Evolutionary conservation across 2,888 invertebrate genomes (phyloP).

Genomic region (Strigamia crassipes): DNA sequence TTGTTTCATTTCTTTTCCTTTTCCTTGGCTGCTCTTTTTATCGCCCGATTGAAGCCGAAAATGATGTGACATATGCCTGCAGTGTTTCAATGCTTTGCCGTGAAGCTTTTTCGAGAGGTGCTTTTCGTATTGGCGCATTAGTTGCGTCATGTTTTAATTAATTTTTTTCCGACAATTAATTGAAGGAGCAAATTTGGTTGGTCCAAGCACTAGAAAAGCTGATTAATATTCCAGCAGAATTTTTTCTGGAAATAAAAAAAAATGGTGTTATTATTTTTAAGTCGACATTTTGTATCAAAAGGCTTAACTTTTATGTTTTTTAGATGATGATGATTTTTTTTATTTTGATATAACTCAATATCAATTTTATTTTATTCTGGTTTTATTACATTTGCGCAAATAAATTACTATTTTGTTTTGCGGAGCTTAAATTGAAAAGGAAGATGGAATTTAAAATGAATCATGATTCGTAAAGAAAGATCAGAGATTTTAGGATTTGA

Average conservation of each 20-base stretch:
- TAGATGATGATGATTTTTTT: too few species aligned
- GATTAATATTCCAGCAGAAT: too few species aligned
- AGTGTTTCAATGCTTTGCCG: not conserved
- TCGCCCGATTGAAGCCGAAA: conserved; percentile 27
- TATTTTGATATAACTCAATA: too few species aligned
- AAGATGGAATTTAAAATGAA: not conserved
- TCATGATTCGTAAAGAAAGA: not conserved
- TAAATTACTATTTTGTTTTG: too few species aligned
- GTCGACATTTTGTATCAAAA: too few species aligned
- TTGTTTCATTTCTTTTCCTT: conserved; percentile 2
- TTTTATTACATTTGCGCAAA: too few species aligned
- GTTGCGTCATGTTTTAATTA: not conserved
- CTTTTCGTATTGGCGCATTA: not conserved
- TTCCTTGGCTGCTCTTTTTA: conserved; percentile 40
- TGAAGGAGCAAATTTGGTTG: not conserved
- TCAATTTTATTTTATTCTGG: too few species aligned
- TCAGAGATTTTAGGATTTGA: not conserved
- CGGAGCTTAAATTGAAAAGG: not conserved
- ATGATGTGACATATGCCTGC: conserved; percentile 15
- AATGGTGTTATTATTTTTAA: too few species aligned
- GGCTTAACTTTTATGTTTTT: too few species aligned
- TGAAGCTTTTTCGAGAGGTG: conserved; percentile 3
- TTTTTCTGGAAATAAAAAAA: too few species aligned
- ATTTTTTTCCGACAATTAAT: not conserved
- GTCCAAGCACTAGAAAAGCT: too few species aligned